Evolutionary conservation across 2,113 vertebrate genomes (phyloP).

Genomic region (Ageneiosus marmoratus): DNA sequence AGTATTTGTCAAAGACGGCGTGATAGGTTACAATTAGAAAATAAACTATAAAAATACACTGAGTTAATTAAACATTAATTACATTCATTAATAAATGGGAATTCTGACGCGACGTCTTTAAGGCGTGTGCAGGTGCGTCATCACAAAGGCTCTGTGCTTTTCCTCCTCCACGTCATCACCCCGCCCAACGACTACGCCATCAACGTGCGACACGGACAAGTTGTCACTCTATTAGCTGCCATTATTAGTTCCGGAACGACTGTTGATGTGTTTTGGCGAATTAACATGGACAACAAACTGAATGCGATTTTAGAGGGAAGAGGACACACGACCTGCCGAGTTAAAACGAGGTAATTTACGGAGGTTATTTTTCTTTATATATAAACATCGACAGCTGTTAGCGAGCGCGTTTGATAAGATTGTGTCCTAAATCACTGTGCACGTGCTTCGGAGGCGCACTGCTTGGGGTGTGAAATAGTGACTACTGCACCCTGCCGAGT

Average conservation of each 20-base stretch:
- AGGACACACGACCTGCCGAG: not conserved
- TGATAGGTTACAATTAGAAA: too few species aligned
- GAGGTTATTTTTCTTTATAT: not conserved
- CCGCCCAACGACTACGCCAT: slow-evolving; percentile 52
- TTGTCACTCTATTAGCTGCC: not conserved
- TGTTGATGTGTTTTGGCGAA: not conserved
- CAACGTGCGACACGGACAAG: slow-evolving; percentile 40
- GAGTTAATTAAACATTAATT: too few species aligned
- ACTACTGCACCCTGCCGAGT: not conserved
- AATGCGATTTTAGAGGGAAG: not conserved
- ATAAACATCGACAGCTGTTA: not conserved
- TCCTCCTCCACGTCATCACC: slow-evolving; percentile 49
- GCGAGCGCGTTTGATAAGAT: too few species aligned
- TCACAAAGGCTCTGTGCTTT: too few species aligned
- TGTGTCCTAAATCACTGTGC: not conserved
- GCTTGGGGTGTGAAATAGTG: too few species aligned
- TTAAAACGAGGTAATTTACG: slow-evolving; percentile 2
- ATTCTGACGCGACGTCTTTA: too few species aligned
- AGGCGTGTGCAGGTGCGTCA: not conserved
- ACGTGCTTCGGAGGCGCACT: not conserved
- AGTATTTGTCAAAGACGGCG: too few species aligned
- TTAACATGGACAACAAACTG: not conserved
- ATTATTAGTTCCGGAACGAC: not conserved
- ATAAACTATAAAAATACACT: too few species aligned
- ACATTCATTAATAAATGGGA: too few species aligned